Evolutionary conservation across 2,113 vertebrate genomes (phyloP).

Genomic region (Ailurus styani): DNA sequence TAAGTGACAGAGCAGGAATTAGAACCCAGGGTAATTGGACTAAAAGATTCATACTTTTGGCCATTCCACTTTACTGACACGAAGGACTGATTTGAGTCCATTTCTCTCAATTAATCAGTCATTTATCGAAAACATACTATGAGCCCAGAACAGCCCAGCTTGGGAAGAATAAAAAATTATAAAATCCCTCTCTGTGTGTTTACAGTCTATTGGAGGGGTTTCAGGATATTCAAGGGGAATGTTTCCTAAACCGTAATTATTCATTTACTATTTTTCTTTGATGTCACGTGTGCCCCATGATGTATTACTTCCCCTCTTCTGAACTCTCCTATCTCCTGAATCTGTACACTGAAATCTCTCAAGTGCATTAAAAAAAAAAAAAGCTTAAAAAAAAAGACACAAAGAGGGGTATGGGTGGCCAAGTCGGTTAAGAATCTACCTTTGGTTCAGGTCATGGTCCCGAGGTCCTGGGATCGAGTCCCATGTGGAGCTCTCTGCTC

Average conservation of each 20-base stretch:
- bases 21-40: not conserved
- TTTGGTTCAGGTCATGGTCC: not conserved
- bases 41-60: not conserved
- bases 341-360: not conserved
- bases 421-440: not conserved
- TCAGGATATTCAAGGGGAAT: not conserved
- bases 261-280: not conserved
- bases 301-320: not conserved
- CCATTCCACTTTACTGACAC: not conserved
- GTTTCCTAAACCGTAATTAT: not conserved
- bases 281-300: not conserved
- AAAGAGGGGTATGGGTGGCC: not conserved
- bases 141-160: not conserved
- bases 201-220: not conserved
- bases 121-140: not conserved
- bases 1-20: not conserved
- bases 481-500: not conserved
- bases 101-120: not conserved
- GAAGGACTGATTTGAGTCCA: not conserved
- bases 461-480: too few relatives aligned
- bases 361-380: not conserved
- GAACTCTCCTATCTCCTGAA: not conserved
- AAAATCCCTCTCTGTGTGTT: not conserved
- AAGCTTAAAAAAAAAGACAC: not conserved
- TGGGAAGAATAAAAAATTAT: not conserved